phyloP scores from a whole-genome alignment of 92 coral and sea anemone genomes.

The Zoanthus sociatus region DNA sequence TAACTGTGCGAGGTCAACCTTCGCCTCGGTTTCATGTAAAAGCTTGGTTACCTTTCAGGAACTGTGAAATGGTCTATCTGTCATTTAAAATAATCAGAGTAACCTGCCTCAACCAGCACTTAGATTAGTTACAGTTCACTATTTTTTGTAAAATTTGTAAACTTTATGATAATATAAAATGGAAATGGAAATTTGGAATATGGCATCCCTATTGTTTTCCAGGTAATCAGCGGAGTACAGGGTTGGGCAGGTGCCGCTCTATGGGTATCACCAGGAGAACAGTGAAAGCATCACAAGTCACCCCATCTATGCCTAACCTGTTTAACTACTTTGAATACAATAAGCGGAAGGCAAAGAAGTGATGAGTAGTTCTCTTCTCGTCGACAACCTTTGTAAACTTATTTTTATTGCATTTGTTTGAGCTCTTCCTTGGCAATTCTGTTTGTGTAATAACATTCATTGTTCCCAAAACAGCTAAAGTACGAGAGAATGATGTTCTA shows the following conservation, averaged over 20 bases:
- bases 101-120: too few species aligned
- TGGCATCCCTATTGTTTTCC: neutral
- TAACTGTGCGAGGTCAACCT: too few species aligned
- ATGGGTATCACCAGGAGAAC: constrained; percentile 36
- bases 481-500: neutral
- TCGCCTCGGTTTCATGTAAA: too few species aligned
- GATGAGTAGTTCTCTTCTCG: neutral
- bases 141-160: too few species aligned
- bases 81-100: too few species aligned
- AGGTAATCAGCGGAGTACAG: constrained; percentile 13
- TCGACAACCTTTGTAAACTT: too few species aligned
- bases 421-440: neutral
- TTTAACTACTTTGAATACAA: constrained; percentile 42
- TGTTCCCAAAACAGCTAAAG: neutral
- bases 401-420: neutral
- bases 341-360: constrained; percentile 17
- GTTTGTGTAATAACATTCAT: neutral
- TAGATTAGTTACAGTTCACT: too few species aligned
- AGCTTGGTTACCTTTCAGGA: too few species aligned
- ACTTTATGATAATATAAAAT: too few species aligned
- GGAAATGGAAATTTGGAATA: too few species aligned
- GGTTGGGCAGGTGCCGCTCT: constrained; percentile 43
- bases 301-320: constrained; percentile 3
- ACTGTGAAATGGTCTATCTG: too few species aligned
- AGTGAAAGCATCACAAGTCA: neutral